Conservation (phyloP, 2,797 vertebrate genomes). For the Myripristis murdjan region DNA sequence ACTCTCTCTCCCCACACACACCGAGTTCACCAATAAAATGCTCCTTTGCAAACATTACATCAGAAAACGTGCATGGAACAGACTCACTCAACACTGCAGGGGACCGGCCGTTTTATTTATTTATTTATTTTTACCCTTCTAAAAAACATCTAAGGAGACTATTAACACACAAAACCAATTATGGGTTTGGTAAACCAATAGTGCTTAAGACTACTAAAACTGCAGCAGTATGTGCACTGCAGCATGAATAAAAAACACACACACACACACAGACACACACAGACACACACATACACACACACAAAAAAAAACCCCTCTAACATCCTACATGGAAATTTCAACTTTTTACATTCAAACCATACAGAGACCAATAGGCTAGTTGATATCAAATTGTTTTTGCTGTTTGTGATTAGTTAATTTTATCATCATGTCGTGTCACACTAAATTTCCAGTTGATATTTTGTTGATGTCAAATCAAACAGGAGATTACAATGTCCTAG, state of each 20-base stretch:
- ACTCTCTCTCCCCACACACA: constrained; percentile 14
- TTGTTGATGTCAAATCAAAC: constrained; percentile 42
- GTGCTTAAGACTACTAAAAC: not conserved
- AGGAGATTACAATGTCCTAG: not conserved
- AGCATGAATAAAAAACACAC: too few relatives aligned
- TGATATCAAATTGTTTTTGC: constrained; percentile 61
- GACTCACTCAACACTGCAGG: constrained; percentile 4
- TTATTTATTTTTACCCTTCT: too few relatives aligned
- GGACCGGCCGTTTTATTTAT: constrained; percentile 10
- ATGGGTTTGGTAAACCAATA: not conserved
- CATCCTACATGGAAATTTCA: constrained; percentile 27
- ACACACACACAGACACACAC: too few relatives aligned
- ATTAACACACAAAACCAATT: not conserved
- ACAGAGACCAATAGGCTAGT: constrained; percentile 7
- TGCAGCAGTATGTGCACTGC: not conserved
- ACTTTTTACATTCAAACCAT: constrained; percentile 51
- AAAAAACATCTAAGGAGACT: not conserved
- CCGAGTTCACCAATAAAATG: constrained; percentile 37
- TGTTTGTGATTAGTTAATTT: constrained; percentile 58
- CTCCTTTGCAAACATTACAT: constrained; percentile 48
- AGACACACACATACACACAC: too few relatives aligned
- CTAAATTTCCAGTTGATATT: constrained; percentile 41
- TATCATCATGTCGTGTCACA: constrained; percentile 49
- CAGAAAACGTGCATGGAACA: constrained; percentile 33
- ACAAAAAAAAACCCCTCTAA: too few relatives aligned